A percentile compares a stretch with the other conserved stretches of the same genome.
phyloP scores from a whole-genome alignment of 2,113 vertebrate genomes.

The Pithys albifrons region DNA sequence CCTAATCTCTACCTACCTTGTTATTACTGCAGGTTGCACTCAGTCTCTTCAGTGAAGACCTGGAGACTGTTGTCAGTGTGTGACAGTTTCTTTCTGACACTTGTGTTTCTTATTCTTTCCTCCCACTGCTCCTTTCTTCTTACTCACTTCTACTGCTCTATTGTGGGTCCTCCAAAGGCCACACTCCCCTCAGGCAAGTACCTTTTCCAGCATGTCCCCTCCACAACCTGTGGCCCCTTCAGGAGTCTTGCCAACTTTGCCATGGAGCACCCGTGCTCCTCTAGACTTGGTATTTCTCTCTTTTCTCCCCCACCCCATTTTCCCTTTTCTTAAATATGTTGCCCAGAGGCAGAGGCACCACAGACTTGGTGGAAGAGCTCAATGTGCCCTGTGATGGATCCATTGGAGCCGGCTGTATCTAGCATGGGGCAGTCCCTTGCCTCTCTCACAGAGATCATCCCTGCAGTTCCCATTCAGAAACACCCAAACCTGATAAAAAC shows the following conservation, averaged over 20 bases:
- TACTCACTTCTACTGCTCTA: background rate
- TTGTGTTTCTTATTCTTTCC: background rate
- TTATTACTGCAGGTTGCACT: background rate
- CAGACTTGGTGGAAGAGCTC: background rate
- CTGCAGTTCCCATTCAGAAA: background rate
- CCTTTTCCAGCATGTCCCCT: rapidly evolving
- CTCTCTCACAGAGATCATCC: background rate
- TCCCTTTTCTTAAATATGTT: background rate
- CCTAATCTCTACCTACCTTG: background rate
- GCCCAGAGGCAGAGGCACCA: background rate
- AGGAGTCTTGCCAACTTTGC: rapidly evolving
- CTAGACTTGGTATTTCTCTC: too few relatives aligned
- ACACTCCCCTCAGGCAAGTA: background rate
- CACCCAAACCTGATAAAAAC: background rate
- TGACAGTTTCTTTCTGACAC: background rate
- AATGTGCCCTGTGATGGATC: background rate
- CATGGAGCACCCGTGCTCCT: rapidly evolving
- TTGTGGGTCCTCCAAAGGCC: background rate
- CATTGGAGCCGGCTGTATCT: rapidly evolving
- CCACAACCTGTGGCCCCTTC: rapidly evolving
- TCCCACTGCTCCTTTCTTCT: background rate
- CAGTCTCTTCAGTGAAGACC: background rate
- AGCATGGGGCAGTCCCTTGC: background rate
- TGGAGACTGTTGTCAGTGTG: background rate
- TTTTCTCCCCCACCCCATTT: too few relatives aligned